phyloP scores from a whole-genome alignment of 2,113 vertebrate species.

The Psophia crepitans region DNA sequence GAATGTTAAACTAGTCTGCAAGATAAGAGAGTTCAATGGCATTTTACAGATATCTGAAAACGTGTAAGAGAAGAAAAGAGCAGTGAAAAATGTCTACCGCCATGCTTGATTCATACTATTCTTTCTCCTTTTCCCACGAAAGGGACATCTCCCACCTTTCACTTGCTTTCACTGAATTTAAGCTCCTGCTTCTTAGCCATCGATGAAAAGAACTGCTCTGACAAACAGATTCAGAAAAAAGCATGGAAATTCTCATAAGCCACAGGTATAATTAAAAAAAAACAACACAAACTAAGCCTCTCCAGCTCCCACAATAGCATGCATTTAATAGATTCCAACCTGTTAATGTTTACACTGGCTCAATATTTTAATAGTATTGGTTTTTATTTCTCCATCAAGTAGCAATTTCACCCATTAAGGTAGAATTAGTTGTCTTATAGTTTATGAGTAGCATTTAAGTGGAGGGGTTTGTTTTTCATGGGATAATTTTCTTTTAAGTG shows the following conservation, averaged over 20 bases:
- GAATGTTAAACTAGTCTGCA: neutral
- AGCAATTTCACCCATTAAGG: constrained; percentile 29
- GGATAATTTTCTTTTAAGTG: constrained; percentile 45
- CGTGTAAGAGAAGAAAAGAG: neutral
- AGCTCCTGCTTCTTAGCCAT: neutral
- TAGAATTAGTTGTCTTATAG: constrained; percentile 30
- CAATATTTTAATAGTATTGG: constrained; percentile 18
- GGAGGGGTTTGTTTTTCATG: constrained; percentile 30
- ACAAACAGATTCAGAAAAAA: neutral
- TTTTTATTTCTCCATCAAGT: constrained; percentile 46
- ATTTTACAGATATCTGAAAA: neutral
- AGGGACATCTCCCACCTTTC: neutral
- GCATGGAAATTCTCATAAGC: neutral
- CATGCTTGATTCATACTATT: neutral
- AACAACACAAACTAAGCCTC: neutral
- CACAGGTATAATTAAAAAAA: neutral
- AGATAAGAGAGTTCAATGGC: neutral
- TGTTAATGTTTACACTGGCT: neutral
- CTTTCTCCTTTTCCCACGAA: neutral
- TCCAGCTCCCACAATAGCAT: neutral
- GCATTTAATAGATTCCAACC: constrained; percentile 17
- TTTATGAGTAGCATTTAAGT: constrained; percentile 41
- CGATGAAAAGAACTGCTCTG: neutral
- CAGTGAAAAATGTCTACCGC: neutral
- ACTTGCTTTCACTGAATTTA: neutral